Conservation (phyloP, 2,888 invertebrate species). For the Diadromus collaris region DNA sequence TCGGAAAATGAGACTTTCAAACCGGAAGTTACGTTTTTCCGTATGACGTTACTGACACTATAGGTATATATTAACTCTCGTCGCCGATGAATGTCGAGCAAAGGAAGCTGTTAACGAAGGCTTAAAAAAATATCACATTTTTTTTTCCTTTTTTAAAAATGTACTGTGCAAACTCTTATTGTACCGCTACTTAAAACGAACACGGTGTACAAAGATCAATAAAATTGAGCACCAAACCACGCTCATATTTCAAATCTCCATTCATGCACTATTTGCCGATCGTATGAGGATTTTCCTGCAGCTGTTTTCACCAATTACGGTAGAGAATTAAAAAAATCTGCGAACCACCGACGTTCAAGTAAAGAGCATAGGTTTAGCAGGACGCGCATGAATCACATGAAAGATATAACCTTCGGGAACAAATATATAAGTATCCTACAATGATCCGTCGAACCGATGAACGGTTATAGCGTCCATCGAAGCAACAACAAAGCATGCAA, state of each 20-base stretch:
- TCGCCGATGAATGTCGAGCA: constrained; percentile 50
- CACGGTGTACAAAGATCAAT: not conserved
- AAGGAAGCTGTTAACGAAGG: not conserved
- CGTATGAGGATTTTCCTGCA: not conserved
- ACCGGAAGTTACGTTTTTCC: no score
- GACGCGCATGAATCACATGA: not conserved
- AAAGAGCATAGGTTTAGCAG: not conserved
- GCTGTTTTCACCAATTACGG: not conserved
- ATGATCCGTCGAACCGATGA: not conserved
- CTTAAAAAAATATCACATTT: not conserved
- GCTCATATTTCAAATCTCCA: not conserved
- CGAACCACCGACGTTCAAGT: not conserved
- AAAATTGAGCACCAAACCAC: not conserved
- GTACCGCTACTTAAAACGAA: not conserved
- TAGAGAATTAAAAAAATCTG: not conserved
- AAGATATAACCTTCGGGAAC: not conserved
- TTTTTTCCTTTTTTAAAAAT: not conserved
- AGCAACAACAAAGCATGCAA: not conserved
- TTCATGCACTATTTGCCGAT: not conserved
- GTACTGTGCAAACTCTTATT: not conserved
- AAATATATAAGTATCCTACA: not conserved
- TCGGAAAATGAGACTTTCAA: no score
- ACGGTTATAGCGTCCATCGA: not conserved
- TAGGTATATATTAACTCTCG: not conserved
- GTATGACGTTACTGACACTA: no score